Conservation (phyloP, 2,113 vertebrate species). For the Gobio gobio region DNA sequence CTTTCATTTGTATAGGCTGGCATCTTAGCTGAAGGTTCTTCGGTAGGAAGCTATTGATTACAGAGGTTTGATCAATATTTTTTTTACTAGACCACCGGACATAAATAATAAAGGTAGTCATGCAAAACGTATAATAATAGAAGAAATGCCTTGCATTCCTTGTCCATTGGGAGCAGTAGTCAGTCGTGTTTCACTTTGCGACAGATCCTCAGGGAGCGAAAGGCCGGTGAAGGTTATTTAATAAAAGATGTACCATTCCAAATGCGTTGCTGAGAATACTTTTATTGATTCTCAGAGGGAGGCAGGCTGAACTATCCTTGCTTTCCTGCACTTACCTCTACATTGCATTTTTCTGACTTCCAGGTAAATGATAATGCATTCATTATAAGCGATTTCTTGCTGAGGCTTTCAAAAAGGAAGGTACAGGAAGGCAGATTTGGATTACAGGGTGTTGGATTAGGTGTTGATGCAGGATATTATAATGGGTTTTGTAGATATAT, state of each 20-base stretch:
- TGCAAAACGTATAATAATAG: not conserved
- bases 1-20: not conserved
- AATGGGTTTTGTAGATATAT: constrained; percentile 63
- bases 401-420: constrained; percentile 37
- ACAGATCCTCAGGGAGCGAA: constrained; percentile 8
- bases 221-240: constrained; percentile 35
- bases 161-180: constrained; percentile 12
- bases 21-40: not conserved
- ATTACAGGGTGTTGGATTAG: constrained; percentile 61
- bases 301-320: constrained; percentile 35
- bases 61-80: not conserved
- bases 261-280: constrained; percentile 16
- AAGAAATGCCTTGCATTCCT: not conserved
- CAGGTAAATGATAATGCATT: constrained; percentile 50
- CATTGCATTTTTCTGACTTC: constrained; percentile 51
- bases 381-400: constrained; percentile 51
- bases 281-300: constrained; percentile 53
- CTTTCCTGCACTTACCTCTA: constrained; percentile 53
- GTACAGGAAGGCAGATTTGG: constrained; percentile 36
- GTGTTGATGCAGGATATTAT: constrained; percentile 46
- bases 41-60: not conserved
- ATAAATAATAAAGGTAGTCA: not conserved
- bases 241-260: constrained; percentile 36
- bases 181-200: not conserved
- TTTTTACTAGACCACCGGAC: not conserved